A percentile compares a stretch with the other conserved stretches of the same genome.
These are phyloP conservation scores for Tethya wilhelma DNA, from an alignment of 37 sponge, comb jelly and placozoan genomes.

Conservation along the genomic window DNA sequence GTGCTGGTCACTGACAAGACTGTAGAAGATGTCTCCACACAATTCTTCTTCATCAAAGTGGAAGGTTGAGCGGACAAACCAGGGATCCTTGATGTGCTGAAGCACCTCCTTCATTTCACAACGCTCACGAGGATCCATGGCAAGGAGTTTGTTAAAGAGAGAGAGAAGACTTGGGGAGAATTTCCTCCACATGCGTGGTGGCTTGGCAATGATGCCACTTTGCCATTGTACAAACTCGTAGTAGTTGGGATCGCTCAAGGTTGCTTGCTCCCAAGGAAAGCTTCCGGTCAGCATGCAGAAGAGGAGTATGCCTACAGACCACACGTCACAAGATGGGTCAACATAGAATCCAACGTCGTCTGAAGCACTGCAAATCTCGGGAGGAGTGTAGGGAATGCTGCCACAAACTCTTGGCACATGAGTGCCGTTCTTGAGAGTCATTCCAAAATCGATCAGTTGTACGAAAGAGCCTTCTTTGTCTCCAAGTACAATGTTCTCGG, in stretches of 20 bases:
- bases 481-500: slow-evolving; percentile 89
- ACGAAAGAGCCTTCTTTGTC: slow-evolving; percentile 66
- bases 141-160: slow-evolving; percentile 80
- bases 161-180: slow-evolving; percentile 81
- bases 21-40: background rate
- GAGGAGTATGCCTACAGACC: slow-evolving; percentile 92
- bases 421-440: slow-evolving; percentile 87
- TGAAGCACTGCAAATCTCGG: slow-evolving; percentile 92
- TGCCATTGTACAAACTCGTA: slow-evolving; percentile 90
- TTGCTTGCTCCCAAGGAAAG: slow-evolving; percentile 95
- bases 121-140: slow-evolving; percentile 70
- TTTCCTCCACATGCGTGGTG: slow-evolving; percentile 79
- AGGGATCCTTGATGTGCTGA: slow-evolving; percentile 68
- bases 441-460: slow-evolving; percentile 94
- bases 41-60: too few species aligned
- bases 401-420: slow-evolving; percentile 90
- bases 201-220: slow-evolving; percentile 36
- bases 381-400: slow-evolving; percentile 95
- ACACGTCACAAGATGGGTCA: slow-evolving; percentile 85
- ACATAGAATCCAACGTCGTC: slow-evolving; percentile 80
- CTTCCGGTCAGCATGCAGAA: slow-evolving; percentile 97
- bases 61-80: slow-evolving; percentile 62
- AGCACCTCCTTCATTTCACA: slow-evolving; percentile 71
- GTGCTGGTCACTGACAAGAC: too few species aligned
- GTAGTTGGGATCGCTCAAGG: slow-evolving; percentile 86